These are phyloP conservation scores for Lordiphosa collinella DNA, from an alignment of 1,140 invertebrate genomes.

Conservation along the genomic window DNA sequence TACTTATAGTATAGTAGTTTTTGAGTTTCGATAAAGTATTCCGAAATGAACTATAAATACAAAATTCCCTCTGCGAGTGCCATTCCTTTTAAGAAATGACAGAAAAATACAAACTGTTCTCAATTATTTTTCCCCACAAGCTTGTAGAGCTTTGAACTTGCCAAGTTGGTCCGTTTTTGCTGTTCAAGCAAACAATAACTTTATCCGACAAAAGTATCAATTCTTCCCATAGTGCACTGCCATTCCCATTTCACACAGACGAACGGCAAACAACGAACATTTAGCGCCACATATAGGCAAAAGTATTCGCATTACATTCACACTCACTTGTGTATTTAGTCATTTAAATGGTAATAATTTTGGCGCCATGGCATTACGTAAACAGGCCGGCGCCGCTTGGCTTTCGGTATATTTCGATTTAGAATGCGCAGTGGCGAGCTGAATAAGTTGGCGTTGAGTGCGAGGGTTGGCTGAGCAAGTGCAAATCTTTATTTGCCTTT, in stretches of 20 bases:
- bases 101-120: too few species aligned
- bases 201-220: neutral
- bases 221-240: too few species aligned
- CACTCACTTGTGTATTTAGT: conserved; percentile 33
- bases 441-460: too few species aligned
- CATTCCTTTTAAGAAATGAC: too few species aligned
- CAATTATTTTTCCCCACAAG: too few species aligned
- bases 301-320: conserved; percentile 26
- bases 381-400: conserved; percentile 40
- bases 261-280: neutral
- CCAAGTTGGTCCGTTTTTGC: too few species aligned
- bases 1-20: too few species aligned
- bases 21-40: too few species aligned
- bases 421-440: conserved; percentile 15
- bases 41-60: too few species aligned
- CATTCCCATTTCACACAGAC: neutral
- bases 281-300: conserved; percentile 13
- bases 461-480: conserved; percentile 32
- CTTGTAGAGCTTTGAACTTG: too few species aligned
- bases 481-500: conserved; percentile 41
- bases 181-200: too few species aligned
- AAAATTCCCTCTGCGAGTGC: too few species aligned
- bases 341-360: conserved; percentile 67
- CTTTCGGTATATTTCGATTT: conserved; percentile 41
- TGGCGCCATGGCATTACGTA: conserved; percentile 68